phyloP scores from a whole-genome alignment of 2,888 invertebrate genomes.

The Drosophila anceps region DNA sequence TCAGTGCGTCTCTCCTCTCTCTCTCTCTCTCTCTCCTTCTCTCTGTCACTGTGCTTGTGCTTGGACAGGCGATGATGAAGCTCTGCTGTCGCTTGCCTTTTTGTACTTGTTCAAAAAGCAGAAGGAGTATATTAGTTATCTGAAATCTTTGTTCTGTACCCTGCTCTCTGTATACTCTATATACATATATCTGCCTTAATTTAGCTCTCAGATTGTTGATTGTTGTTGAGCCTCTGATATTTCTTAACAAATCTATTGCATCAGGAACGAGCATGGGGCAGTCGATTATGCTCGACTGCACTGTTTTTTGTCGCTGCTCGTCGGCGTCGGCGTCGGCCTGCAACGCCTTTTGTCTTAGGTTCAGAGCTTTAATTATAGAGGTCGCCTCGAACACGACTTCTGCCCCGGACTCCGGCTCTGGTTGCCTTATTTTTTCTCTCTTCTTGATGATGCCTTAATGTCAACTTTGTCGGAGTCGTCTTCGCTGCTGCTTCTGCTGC shows the following conservation, averaged over 20 bases:
- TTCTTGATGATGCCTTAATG: constrained; percentile 60
- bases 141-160: not conserved
- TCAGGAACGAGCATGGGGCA: not conserved
- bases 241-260: not conserved
- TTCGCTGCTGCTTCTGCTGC: constrained; percentile 10
- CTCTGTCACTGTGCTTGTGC: too few relatives aligned
- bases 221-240: not conserved
- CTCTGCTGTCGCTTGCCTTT: constrained; percentile 57
- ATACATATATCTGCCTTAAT: not conserved
- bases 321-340: constrained; percentile 50
- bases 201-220: too few relatives aligned
- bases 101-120: constrained; percentile 13
- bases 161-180: not conserved
- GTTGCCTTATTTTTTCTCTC: not conserved
- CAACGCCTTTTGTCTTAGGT: constrained; percentile 59
- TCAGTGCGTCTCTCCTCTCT: constrained; percentile 14
- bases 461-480: constrained; percentile 54
- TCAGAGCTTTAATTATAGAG: constrained; percentile 77
- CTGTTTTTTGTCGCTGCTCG: constrained; percentile 27
- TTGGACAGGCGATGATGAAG: constrained; percentile 67
- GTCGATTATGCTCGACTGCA: not conserved
- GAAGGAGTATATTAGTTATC: not conserved
- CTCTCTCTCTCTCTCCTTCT: not conserved
- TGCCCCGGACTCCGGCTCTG: constrained; percentile 2
- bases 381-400: constrained; percentile 43